Evolutionary conservation across 2,797 vertebrate species (phyloP).

Genomic region (Alfaro cultratus): DNA sequence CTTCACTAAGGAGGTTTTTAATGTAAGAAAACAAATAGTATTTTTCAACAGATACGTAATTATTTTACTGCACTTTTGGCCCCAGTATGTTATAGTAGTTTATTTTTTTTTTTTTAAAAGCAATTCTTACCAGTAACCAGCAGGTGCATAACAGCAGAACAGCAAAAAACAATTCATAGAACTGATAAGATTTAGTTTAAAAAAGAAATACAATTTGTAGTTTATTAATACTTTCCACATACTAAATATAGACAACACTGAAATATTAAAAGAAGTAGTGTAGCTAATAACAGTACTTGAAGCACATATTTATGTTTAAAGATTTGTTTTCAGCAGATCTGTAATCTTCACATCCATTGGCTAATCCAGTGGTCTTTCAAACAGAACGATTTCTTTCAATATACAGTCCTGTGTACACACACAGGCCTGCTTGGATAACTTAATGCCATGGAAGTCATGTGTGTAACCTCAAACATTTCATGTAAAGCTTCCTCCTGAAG

Average conservation of each 20-base stretch:
- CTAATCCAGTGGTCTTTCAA: slow-evolving; percentile 41
- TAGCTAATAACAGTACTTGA: neutral
- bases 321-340: slow-evolving; percentile 15
- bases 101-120: too few species aligned
- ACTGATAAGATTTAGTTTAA: neutral
- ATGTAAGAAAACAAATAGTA: neutral
- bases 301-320: neutral
- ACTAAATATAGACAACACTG: neutral
- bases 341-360: slow-evolving; percentile 38
- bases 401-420: slow-evolving; percentile 50
- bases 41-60: neutral
- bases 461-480: slow-evolving; percentile 46
- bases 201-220: neutral
- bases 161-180: neutral
- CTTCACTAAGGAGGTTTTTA: neutral
- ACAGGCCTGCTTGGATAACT: slow-evolving; percentile 44
- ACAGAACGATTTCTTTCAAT: slow-evolving; percentile 57
- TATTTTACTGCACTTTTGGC: neutral
- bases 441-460: slow-evolving; percentile 63
- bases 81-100: neutral
- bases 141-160: neutral
- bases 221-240: neutral
- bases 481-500: slow-evolving; percentile 11
- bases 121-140: neutral
- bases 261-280: neutral